Evolutionary conservation across 2,888 invertebrate species (phyloP).

Genomic region (Drosophila setosimentum): DNA sequence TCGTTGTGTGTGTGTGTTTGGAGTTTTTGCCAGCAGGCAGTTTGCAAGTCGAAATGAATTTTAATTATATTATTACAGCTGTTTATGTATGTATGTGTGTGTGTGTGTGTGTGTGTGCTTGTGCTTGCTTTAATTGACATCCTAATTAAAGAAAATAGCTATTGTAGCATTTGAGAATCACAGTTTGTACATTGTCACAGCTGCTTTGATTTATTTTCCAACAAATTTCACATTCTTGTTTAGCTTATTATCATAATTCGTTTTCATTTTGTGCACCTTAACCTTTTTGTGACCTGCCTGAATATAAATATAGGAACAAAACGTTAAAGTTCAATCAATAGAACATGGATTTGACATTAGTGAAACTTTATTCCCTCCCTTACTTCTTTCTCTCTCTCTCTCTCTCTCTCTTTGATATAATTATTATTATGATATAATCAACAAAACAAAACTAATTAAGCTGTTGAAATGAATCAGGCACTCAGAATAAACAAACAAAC

Average conservation of each 20-base stretch:
- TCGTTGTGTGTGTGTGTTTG: not conserved
- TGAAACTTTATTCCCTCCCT: not conserved
- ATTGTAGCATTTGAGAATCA: slow-evolving; percentile 34
- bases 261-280: slow-evolving; percentile 20
- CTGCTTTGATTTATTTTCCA: slow-evolving; percentile 42
- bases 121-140: slow-evolving; percentile 61
- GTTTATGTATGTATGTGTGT: not conserved
- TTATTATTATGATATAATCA: not conserved
- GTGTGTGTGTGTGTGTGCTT: slow-evolving; percentile 4
- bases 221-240: slow-evolving; percentile 17
- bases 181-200: slow-evolving; percentile 37
- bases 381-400: not conserved
- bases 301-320: not conserved
- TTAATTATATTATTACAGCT: slow-evolving; percentile 68
- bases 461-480: not conserved
- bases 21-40: slow-evolving; percentile 36
- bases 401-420: not conserved
- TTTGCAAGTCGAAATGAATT: slow-evolving; percentile 51
- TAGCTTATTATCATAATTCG: slow-evolving; percentile 7
- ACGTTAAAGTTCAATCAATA: too few species aligned
- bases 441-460: not conserved
- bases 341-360: not conserved
- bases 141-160: slow-evolving; percentile 73
- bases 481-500: too few species aligned
- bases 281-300: not conserved